phyloP scores from a whole-genome alignment of 2,113 vertebrate species.

The Pelodiscus sinensis region DNA sequence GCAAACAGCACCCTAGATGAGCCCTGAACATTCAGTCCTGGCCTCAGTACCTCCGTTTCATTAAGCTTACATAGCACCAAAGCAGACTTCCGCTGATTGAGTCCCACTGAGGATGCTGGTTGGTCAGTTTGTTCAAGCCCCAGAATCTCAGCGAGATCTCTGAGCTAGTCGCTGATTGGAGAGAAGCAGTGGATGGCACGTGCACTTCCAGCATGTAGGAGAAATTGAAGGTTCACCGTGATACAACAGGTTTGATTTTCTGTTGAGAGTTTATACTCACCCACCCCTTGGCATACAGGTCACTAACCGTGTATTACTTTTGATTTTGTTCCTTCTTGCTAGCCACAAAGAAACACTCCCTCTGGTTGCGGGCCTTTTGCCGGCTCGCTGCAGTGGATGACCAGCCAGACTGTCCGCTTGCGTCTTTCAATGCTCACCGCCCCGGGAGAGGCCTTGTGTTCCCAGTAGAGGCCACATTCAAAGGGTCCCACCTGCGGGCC shows the following conservation, averaged over 20 bases:
- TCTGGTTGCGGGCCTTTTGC: background rate
- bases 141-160: background rate
- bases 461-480: too few relatives aligned
- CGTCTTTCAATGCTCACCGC: too few relatives aligned
- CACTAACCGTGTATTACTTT: background rate
- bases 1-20: background rate
- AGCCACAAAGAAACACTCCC: background rate
- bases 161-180: background rate
- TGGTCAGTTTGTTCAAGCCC: background rate
- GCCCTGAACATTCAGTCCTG: background rate
- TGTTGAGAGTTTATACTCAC: background rate
- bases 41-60: background rate
- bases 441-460: too few relatives aligned
- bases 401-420: background rate
- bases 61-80: background rate
- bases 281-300: background rate
- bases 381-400: background rate
- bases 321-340: background rate
- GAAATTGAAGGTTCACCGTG: background rate
- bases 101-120: too few relatives aligned
- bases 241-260: background rate
- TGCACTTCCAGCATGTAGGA: background rate
- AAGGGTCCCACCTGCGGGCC: too few relatives aligned
- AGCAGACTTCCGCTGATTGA: background rate
- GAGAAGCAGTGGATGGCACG: background rate